Base-by-base conservation (phyloP, 2,113 vertebrate genomes). In the Furnarius figulus region DNA sequence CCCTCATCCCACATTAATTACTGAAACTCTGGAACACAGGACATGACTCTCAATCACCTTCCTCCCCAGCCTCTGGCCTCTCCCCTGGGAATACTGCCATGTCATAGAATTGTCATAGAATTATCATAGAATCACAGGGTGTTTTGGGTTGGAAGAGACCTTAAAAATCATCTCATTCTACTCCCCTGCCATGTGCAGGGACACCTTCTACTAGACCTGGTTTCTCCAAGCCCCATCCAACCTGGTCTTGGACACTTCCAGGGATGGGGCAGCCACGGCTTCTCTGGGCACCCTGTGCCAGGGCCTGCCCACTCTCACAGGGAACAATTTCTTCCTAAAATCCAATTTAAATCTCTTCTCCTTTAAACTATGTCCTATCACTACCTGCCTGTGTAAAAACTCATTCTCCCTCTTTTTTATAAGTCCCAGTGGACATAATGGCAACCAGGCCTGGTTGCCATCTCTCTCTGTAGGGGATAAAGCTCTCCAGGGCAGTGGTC, bases 101-200 rank as follows among this genome's bases (percentile, higher is more conserved):
- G 62, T 21, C 61, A 39, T 8, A 20, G 31, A 58, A 28, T 9
- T 14, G 62, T 21, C 61, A 39, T 8, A 20, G 31, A 58, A 28
- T 9, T 15, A 31, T 42, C 62, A 14, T 5, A 35, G 55, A 35
- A 76, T 40, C 14, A 13, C 28, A 24, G 23, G 15, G 2, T 8
- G 23, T 8, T 12, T 66, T 75, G 28, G n/a, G 20, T 1, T 39
- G 28, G n/a, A n/a, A 35, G 16, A 10, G 11, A 17, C 10, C 20
- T 15, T 4, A 31, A 46, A 75, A 0, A 2, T 1, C 70, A 12
- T 0, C 62, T n/a, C 4, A 1, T n/a, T 0, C 46, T 53, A 61
- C 23, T 24, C 27, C 50, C 33, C 19, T n/a, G 19, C 46, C 61
- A 30, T 12, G 23, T 14, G 12, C 53, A 67, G 87, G 20, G 62